Conservation (phyloP, 37 sponge, comb jelly and placozoan genomes). For the Tethya wilhelma region DNA sequence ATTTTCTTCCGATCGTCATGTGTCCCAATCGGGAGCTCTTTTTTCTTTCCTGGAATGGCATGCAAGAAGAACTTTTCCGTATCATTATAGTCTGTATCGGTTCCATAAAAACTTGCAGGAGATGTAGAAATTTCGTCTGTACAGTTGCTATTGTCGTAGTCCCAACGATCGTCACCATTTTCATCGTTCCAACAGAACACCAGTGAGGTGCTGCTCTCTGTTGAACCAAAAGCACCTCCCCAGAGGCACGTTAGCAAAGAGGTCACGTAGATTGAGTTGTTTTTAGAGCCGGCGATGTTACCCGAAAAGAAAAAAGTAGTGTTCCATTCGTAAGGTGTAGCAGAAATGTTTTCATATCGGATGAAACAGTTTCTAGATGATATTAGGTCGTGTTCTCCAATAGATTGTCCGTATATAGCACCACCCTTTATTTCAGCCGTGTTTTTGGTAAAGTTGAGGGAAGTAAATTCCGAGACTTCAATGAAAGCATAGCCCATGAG, state of each 20-base stretch:
- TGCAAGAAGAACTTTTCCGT: not conserved
- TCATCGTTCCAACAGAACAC: slow-evolving; percentile 61
- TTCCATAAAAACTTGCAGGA: slow-evolving; percentile 24
- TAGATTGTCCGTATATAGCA: slow-evolving; percentile 51
- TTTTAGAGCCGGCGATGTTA: slow-evolving; percentile 19
- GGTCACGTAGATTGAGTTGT: slow-evolving; percentile 67
- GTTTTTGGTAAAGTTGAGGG: slow-evolving; percentile 42
- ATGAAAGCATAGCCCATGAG: slow-evolving; percentile 62
- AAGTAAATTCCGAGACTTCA: not conserved
- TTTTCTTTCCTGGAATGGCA: slow-evolving; percentile 31
- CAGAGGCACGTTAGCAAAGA: slow-evolving; percentile 61
- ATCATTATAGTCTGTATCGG: not conserved
- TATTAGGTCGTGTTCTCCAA: slow-evolving; percentile 56
- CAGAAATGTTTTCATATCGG: slow-evolving; percentile 26
- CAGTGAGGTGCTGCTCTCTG: not conserved
- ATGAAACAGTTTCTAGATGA: slow-evolving; percentile 75
- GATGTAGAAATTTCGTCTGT: slow-evolving; percentile 27
- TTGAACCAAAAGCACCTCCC: slow-evolving; percentile 33
- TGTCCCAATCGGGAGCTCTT: not conserved
- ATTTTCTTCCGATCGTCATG: slow-evolving; percentile 19
- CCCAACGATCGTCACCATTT: not conserved
- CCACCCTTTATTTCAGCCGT: slow-evolving; percentile 59
- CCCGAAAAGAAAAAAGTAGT: slow-evolving; percentile 36
- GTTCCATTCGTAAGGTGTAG: slow-evolving; percentile 42
- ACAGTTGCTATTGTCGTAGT: slow-evolving; percentile 27